Evolutionary conservation across 2,888 invertebrate species (phyloP).

Genomic region (Choreutis nemorana): DNA sequence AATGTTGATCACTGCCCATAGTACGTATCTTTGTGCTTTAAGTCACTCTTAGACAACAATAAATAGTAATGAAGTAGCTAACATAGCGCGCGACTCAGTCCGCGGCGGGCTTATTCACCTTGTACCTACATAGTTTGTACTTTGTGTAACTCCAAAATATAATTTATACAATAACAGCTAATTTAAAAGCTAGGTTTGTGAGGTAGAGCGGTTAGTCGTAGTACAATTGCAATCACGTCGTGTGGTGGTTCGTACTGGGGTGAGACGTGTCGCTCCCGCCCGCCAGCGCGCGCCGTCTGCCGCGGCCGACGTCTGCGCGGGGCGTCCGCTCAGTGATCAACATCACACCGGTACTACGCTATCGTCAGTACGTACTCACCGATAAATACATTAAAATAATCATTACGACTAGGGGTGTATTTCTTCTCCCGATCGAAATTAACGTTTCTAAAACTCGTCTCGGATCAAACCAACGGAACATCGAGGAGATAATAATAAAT

Average conservation of each 20-base stretch:
- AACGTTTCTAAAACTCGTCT: constrained; percentile 64
- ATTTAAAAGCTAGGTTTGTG: constrained; percentile 53
- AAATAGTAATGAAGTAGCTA: constrained; percentile 46
- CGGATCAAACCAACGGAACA: constrained; percentile 60
- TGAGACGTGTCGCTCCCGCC: constrained; percentile 13
- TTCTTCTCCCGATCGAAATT: constrained; percentile 65
- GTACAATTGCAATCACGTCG: constrained; percentile 17
- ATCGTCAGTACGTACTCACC: constrained; percentile 48
- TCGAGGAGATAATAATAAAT: constrained; percentile 62
- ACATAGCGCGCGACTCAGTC: constrained; percentile 45
- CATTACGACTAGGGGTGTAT: constrained; percentile 62
- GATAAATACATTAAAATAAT: constrained; percentile 57
- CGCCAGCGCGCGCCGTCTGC: constrained; percentile 12
- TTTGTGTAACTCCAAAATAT: constrained; percentile 60
- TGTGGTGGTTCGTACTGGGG: constrained; percentile 23
- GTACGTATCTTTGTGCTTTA: constrained; percentile 65
- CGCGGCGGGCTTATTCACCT: constrained; percentile 31
- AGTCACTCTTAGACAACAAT: constrained; percentile 60
- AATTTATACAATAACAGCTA: constrained; percentile 62
- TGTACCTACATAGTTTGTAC: constrained; percentile 35
- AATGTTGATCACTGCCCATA: constrained; percentile 67
- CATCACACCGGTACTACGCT: constrained; percentile 56
- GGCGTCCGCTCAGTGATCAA: constrained; percentile 50
- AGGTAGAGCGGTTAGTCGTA: constrained; percentile 56
- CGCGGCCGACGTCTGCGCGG: constrained; percentile 6